Evolutionary conservation across 2,888 invertebrate species (phyloP), one percentile per base, ranked within the genome.

Genomic region (Ophion costatus): DNA sequence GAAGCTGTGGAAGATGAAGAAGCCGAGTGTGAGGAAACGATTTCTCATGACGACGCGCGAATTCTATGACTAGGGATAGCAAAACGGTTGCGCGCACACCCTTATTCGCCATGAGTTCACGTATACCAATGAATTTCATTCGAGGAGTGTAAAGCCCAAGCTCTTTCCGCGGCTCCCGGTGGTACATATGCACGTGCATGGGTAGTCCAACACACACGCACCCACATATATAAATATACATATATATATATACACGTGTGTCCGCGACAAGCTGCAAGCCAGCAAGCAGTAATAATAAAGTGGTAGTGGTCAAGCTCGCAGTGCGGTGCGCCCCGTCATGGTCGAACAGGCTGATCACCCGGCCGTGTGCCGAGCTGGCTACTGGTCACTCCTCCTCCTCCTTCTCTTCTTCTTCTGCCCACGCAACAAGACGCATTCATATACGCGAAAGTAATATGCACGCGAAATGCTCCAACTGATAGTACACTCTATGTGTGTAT

Each of bases 311-410:
- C 91, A 90, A 83, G 90, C 90, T 83, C 80, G 82, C 74, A 74
- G 85, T 83, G 80, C 82, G 85, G 85, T 82, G 85, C 85, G 83
- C 77, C 85, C 89, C 92, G 93, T 92, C 91, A 93, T 92, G 92
- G 92, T 93, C 91, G 92, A 93, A 91, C 92, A 90, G 91, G 88
- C 91, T 90, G 92, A 93, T 93, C 92, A 91, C 91, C 91, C 91
- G 91, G 91, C 90, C 91, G 91, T 91, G 90, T 90, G 89, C 89
- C 89, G 84, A 89, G 89, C 87, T 84, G 87, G 93, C 93, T 93
- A 93, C 93, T 90, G 92, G 92, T 92, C 90, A 83, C 82, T 85
- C 70, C 85, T 79, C 75, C 76, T 70, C 57, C 77, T 67, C 78
- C 57, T 64, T 57, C 57, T 51, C 51, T 51, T 51, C 51, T 51